Evolutionary conservation across 2,888 invertebrate genomes (phyloP).

Genomic region (Melanostoma mellinum): DNA sequence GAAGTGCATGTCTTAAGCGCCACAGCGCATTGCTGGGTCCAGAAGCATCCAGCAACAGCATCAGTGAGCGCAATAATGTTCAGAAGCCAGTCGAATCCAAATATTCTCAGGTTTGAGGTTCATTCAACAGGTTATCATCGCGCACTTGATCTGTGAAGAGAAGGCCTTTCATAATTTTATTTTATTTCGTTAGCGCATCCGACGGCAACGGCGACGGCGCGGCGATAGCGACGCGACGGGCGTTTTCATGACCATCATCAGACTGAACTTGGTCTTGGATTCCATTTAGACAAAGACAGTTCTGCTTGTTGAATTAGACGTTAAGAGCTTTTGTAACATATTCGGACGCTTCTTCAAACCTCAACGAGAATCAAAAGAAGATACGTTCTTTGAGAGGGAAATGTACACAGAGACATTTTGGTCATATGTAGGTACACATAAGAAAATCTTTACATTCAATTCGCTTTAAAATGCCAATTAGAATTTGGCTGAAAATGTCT

Average conservation of each 20-base stretch:
- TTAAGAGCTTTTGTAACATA: constrained; percentile 68
- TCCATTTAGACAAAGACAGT: constrained; percentile 51
- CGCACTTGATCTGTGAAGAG: constrained; percentile 52
- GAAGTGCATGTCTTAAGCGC: constrained; percentile 61
- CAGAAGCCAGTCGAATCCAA: constrained; percentile 56
- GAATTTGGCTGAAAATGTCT: constrained; percentile 37
- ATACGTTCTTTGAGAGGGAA: constrained; percentile 39
- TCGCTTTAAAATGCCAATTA: constrained; percentile 57
- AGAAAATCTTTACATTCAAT: constrained; percentile 45
- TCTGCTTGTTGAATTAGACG: constrained; percentile 65
- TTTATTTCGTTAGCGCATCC: constrained; percentile 34
- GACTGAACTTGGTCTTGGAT: constrained; percentile 61
- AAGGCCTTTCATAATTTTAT: constrained; percentile 46
- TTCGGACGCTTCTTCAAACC: constrained; percentile 45
- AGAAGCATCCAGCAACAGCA: constrained; percentile 39
- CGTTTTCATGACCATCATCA: constrained; percentile 18
- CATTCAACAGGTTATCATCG: constrained; percentile 55
- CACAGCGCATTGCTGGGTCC: constrained; percentile 38
- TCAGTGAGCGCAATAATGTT: constrained; percentile 21
- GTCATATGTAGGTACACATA: constrained; percentile 20
- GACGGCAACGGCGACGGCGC: constrained; percentile 18
- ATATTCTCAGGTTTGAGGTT: constrained; percentile 45
- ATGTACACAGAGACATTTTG: constrained; percentile 62
- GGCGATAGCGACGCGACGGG: background rate
- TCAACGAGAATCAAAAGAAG: constrained; percentile 8